Base-by-base conservation (phyloP, 2,113 vertebrate genomes). In the Atractosteus spatula region DNA sequence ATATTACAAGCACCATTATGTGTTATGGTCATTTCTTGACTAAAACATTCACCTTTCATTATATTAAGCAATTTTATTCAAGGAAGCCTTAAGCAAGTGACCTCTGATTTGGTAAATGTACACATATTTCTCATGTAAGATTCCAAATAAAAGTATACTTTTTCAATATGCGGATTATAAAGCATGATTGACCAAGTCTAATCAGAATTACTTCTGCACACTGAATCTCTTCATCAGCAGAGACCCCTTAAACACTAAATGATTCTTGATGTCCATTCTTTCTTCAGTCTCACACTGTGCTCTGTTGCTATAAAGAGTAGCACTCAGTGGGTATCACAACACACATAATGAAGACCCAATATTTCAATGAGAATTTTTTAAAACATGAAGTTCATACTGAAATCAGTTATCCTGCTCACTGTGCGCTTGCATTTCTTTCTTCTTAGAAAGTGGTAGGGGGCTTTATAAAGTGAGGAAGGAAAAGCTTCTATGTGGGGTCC, bases 171-270 rank as follows among this genome's bases (percentile, higher is more conserved):
- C 72, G 80, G 70, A 83, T 82, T 85, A 78, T 87, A 79, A 77
- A 71, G 80, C 82, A 82, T 91, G 92, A 88, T 80, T 89, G 91
- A 94, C 91, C 87, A 91, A 92, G 82, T 80, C 93, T 94, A 94
- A 95, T 95, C 84, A 88, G 84, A 89, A 95, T 96, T 94, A 95
- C 92, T 94, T 94, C 92, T 81, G 93, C 92, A 94, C 86, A 91
- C 82, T 93, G 95, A 90, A 88, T 93, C 91, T 66, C 90, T 90
- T 89, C 91, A 92, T 88, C 77, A 59, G 44, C 65, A 72, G 75
- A 80, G 56, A 80, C 42, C 83, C 80, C 85, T 85, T 86, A 91
- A 89, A 88, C 61, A 73, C 84, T 86, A 88, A 89, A 87, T 68
- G 78, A 77, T 85, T 88, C 81, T 75, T 68, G 76, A 82, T 72